Conservation (phyloP, 2,113 vertebrate genomes). For the Promerops cafer region DNA sequence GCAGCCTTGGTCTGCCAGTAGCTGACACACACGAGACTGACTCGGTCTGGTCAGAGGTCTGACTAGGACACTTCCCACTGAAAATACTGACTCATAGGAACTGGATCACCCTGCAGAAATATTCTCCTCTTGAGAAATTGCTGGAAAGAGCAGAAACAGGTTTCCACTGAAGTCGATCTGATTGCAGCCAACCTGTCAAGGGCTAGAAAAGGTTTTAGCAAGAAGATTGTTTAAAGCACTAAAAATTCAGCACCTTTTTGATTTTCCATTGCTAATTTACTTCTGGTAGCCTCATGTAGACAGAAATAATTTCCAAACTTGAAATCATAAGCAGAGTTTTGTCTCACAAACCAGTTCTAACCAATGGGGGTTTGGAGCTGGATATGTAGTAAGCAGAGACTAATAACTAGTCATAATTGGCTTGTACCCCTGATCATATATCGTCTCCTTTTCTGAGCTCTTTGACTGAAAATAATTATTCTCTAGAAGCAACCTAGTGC, state of each 20-base stretch:
- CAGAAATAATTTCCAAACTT: not conserved
- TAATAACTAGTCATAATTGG: not conserved
- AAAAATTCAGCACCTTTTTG: not conserved
- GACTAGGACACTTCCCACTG: not conserved
- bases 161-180: not conserved
- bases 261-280: not conserved
- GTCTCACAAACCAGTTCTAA: not conserved
- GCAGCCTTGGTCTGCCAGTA: not conserved
- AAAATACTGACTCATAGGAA: not conserved
- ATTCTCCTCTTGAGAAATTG: not conserved
- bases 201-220: not conserved
- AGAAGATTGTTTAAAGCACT: not conserved
- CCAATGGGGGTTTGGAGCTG: not conserved
- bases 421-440: not conserved
- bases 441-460: not conserved
- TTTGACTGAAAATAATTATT: not conserved
- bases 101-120: not conserved
- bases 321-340: not conserved
- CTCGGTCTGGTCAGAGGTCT: not conserved
- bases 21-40: not conserved
- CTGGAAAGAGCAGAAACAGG: not conserved
- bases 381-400: not conserved
- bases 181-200: not conserved
- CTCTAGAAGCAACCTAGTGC: not conserved
- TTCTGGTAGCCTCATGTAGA: not conserved